Base-by-base conservation (phyloP, 2,113 vertebrate species). In the Uria aalge region DNA sequence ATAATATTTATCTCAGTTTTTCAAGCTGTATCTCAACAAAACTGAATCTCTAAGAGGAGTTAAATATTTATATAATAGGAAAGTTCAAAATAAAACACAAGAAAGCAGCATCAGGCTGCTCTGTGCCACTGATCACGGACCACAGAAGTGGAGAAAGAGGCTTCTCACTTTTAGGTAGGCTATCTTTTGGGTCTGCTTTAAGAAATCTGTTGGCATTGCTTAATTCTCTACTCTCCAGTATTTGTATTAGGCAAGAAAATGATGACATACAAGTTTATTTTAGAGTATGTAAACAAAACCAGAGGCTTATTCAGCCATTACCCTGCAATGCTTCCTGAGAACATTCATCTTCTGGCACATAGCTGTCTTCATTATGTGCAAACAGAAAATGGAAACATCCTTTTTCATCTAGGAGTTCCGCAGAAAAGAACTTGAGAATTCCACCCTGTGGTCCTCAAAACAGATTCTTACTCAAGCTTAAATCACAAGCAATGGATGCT, bases 261-360 rank as follows among this genome's bases (percentile, higher is more conserved):
- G 5, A 94, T 89, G 80, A 96, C 80, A 97, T 67, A 85, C 45
- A 77, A 93, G 81, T 81, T 95, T 81, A 93, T 95, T 91, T 90
- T 76, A 87, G 90, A 75, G 48, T 87, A 83, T 45, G 55, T 88
- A 95, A 96, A 97, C 68, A 97, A 90, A 97, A 72, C 26, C 71
- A 78, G 67, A 63, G 50, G 59, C 69, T 91, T 94, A 85, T 92
- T 79, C 60, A 78, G 85, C 63, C 67, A 72, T 56, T 88, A 84
- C 77, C 72, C 66, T 73, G 60, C 48, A 66, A 59, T 17, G 56
- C 40, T 72, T 97, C 92, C 95, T 68, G 59, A 62, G 60, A 60
- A 85, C 85, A 88, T 83, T 77, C 36, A 76, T 81, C 94, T 93
- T 95, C 88, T 80, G 69, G 87, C 62, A 92, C 53, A 40, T n/a